Base-by-base conservation (phyloP, 2,113 vertebrate genomes). In the Ictidomys tridecemlineatus region DNA sequence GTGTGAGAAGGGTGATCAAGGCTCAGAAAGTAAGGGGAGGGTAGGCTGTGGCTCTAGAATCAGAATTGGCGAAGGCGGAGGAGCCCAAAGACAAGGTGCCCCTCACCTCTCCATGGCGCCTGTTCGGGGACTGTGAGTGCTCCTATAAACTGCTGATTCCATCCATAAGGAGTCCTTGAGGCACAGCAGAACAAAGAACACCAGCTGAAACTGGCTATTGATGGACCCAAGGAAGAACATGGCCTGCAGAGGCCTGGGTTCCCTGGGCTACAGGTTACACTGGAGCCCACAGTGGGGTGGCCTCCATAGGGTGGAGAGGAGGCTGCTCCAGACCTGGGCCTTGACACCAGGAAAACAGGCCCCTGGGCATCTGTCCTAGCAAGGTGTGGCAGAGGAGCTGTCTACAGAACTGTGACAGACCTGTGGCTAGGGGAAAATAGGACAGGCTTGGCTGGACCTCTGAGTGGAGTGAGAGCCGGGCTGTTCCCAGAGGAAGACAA, bases 321-420 rank as follows among this genome's bases (percentile, higher is more conserved):
- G 56, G 24, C 24, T 1, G 73, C 56, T 48, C 30, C 48, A 2
- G 1, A 42, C 24, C 16, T 14, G 32, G 51, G 48, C 72, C 58
- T 51, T 26, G 4, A 2, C 8, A 32, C 22, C 4, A 0, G n/a
- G 18, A 37, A 51, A 65, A 34, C 4, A 12, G 8, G 0, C 10
- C 18, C 72, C 8, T 26, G 30, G n/a, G 45, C 1, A 4, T 14
- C 8, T 9, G 5, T 20, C 42, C 51, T 30, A 24, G 56, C 5
- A n/a, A 30, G 32, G 18, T 39, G 61, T 17, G 13, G 5, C 32
- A 32, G 42, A 12, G 3, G 16, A 37, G 12, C 4, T 5, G 11
- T 24, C 17, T 2, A 2, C 11, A 11, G 67, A 79, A 39, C 45
- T 45, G 45, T 45, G 45, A 45, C 45, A 45, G 45, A 9, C 12